These are phyloP conservation scores for Pycnomerus fuliginosus DNA, from an alignment of 2,888 invertebrate species.

Conservation along the genomic window DNA sequence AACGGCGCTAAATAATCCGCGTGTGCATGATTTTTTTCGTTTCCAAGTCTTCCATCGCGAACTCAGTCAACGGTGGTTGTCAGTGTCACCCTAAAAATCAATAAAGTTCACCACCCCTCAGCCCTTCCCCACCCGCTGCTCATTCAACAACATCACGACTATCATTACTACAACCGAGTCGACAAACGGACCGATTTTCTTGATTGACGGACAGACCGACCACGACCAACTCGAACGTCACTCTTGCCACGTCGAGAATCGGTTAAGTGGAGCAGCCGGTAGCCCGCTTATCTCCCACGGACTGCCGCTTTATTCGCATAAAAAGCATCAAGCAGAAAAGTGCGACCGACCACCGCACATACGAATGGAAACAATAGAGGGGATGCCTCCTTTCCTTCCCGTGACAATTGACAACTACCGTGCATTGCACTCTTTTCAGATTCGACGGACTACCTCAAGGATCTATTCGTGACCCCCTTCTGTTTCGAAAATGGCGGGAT, in stretches of 20 bases:
- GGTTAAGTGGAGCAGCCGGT: slow-evolving; percentile 46
- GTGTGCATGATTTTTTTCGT: slow-evolving; percentile 53
- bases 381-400: slow-evolving; percentile 29
- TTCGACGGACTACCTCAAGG: not conserved
- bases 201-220: slow-evolving; percentile 15
- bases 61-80: slow-evolving; percentile 60
- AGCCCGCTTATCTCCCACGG: slow-evolving; percentile 45
- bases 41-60: slow-evolving; percentile 55
- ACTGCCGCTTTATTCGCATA: slow-evolving; percentile 47
- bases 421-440: slow-evolving; percentile 8
- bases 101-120: slow-evolving; percentile 59
- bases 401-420: slow-evolving; percentile 36
- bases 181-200: slow-evolving; percentile 31
- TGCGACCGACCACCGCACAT: slow-evolving; percentile 46
- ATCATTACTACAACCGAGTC: slow-evolving; percentile 42
- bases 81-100: slow-evolving; percentile 69
- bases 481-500: not conserved
- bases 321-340: slow-evolving; percentile 45
- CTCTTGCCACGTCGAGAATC: slow-evolving; percentile 50
- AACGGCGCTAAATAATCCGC: slow-evolving; percentile 27
- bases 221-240: slow-evolving; percentile 37
- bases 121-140: slow-evolving; percentile 52
- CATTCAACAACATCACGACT: slow-evolving; percentile 50
- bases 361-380: slow-evolving; percentile 45
- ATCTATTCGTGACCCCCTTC: not conserved